Percentiles rank a stretch among this genome's conserved stretches.
These are phyloP conservation scores for Enhydra lutris DNA, from an alignment of 2,113 vertebrate genomes.

Conservation along the genomic window DNA sequence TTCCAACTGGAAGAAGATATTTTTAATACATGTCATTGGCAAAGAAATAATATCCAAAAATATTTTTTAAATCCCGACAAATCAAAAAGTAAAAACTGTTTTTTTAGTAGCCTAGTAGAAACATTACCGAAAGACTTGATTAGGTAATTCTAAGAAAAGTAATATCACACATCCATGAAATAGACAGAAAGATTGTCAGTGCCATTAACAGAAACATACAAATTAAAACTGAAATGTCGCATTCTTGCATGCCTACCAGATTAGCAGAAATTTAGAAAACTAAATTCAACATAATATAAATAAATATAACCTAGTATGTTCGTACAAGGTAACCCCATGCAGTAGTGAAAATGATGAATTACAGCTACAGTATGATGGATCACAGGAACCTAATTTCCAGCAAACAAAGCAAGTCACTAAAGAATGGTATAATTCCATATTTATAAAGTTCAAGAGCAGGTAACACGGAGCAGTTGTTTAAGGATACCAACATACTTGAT, in stretches of 20 bases:
- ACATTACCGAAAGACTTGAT: not conserved
- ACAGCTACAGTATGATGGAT: rapidly evolving
- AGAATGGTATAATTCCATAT: rapidly evolving
- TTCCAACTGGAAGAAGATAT: not conserved
- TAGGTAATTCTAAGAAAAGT: not conserved
- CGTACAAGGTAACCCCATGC: not conserved
- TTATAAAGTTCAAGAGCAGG: not conserved
- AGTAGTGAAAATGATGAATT: not conserved
- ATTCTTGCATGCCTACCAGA: not conserved
- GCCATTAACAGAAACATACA: not conserved
- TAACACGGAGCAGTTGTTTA: not conserved
- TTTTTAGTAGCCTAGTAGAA: not conserved
- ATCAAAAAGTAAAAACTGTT: not conserved
- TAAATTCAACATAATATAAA: not conserved
- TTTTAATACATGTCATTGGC: not conserved
- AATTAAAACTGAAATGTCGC: not conserved
- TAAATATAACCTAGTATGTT: not conserved
- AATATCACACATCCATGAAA: not conserved
- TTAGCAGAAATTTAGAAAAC: not conserved
- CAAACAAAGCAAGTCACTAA: not conserved
- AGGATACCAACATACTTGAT: not conserved
- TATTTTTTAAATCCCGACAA: not conserved
- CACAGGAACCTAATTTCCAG: not conserved
- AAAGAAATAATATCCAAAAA: not conserved
- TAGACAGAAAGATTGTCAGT: not conserved